These are phyloP conservation scores for Melolontha melolontha DNA, from an alignment of 2,888 invertebrate genomes.

Conservation along the genomic window DNA sequence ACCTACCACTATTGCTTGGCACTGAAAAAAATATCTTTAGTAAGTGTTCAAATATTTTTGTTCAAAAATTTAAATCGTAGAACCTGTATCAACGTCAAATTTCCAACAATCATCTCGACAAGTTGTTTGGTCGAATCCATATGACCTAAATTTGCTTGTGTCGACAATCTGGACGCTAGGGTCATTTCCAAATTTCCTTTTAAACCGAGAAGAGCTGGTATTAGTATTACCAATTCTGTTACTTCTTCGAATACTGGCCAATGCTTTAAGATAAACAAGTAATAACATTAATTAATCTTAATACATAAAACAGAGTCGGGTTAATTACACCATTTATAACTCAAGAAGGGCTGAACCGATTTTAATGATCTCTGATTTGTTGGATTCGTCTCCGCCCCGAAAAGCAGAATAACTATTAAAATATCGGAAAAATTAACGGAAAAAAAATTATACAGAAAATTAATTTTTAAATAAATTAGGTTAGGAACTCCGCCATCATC, in stretches of 20 bases:
- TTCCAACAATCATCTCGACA: constrained; percentile 77
- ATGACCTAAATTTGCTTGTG: constrained; percentile 82
- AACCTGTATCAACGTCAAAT: constrained; percentile 82
- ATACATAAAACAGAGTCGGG: too few relatives aligned
- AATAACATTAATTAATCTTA: too few relatives aligned
- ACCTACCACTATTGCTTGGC: constrained; percentile 79
- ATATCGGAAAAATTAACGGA: too few relatives aligned
- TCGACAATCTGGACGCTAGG: constrained; percentile 81
- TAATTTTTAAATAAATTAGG: too few relatives aligned
- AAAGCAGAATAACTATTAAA: too few relatives aligned
- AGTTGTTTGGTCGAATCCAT: constrained; percentile 77
- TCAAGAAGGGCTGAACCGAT: too few relatives aligned
- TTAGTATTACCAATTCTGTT: constrained; percentile 79
- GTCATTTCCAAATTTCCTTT: constrained; percentile 91
- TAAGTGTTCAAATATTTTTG: neutral
- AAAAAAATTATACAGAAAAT: too few relatives aligned
- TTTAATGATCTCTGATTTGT: too few relatives aligned
- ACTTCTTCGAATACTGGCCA: constrained; percentile 79
- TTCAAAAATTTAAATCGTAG: constrained; percentile 19
- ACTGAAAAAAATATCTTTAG: constrained; percentile 63
- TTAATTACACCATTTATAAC: too few relatives aligned
- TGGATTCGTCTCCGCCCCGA: too few relatives aligned
- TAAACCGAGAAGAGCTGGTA: constrained; percentile 81
- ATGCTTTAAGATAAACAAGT: constrained; percentile 67
- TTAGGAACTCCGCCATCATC: too few relatives aligned